Evolutionary conservation across 2,797 vertebrate genomes (phyloP), one percentile per base, ranked within the genome.

Genomic region (Lophura swinhoii): DNA sequence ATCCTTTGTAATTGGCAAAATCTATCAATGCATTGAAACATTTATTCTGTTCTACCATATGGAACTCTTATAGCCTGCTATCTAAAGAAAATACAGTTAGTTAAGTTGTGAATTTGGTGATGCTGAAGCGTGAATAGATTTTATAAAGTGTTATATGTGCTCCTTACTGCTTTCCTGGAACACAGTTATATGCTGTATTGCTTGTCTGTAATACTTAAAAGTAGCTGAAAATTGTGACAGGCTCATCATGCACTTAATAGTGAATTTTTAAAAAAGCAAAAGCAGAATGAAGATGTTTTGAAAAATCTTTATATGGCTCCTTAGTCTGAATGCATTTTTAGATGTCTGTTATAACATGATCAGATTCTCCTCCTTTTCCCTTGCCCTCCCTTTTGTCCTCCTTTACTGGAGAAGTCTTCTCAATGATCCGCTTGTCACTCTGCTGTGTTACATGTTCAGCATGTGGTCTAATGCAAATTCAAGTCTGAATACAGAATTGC

Each of bases 201-300:
- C 60, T 91, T 82, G 43, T 86, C 67, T 94, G 67, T 72, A 85
- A n/a, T 82, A 58, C 29, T 82, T 89, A 73, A 88, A 94, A 94
- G 60, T 86, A 70, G 59, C 70, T 91, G 51, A 79, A 82, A 84
- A 88, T 76, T 86, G n/a, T 88, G 67, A 75, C 73, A 88, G 76
- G 88, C 48, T 72, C 51, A 56, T 69, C 56, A 83, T 78, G 29
- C 33, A 73, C 71, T 86, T 87, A 82, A 87, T 66, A 77, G 15
- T 58, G 58, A 82, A 72, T 43, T 41, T 37, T 33, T 37, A 29
- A 64, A 43, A 43, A 21, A 64, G 10, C 15, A 60, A 28, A 43
- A 64, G 0, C 10, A 71, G 62, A 82, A 82, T 62, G 74, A 93
- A 78, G 66, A 10, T 77, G 4, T 48, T 48, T 63, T 67, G 70